Evolutionary conservation across 1,140 invertebrate genomes (phyloP).

Genomic region (Hesperophylax magnus): DNA sequence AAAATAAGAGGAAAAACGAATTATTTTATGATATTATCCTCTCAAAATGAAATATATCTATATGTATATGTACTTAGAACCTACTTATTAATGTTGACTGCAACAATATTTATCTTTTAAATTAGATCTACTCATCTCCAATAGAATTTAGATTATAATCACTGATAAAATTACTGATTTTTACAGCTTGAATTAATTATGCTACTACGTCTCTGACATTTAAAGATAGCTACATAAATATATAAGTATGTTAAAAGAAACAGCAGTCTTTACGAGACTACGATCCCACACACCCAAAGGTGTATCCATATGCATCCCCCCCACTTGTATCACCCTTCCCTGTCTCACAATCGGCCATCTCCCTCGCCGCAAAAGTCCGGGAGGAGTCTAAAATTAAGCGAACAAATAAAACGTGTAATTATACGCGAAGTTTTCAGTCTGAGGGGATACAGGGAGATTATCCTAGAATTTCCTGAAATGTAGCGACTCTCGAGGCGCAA

Average conservation of each 20-base stretch:
- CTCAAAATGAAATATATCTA: too few relatives aligned
- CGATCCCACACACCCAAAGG: not conserved
- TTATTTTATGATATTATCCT: too few relatives aligned
- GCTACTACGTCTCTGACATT: constrained; percentile 14
- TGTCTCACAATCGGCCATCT: constrained; percentile 18
- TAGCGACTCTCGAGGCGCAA: not conserved
- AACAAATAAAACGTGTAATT: constrained; percentile 28
- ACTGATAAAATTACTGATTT: too few relatives aligned
- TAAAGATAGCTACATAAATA: constrained; percentile 27
- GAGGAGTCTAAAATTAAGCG: constrained; percentile 28
- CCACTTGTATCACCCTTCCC: not conserved
- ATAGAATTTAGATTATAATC: too few relatives aligned
- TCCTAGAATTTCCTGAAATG: constrained; percentile 31
- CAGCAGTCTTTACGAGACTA: not conserved
- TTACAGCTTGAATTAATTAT: too few relatives aligned
- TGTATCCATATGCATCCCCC: constrained; percentile 25
- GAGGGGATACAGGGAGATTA: not conserved
- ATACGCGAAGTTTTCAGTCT: constrained; percentile 16
- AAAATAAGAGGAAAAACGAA: too few relatives aligned
- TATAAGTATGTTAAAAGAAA: constrained; percentile 14
- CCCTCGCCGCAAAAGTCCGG: constrained; percentile 34
- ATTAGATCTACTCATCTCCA: too few relatives aligned
- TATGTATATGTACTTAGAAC: too few relatives aligned
- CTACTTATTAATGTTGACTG: too few relatives aligned
- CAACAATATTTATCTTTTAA: too few relatives aligned